These are phyloP conservation scores for Drosophila simulans DNA, from an alignment of 1,140 invertebrate genomes.

Conservation along the genomic window DNA sequence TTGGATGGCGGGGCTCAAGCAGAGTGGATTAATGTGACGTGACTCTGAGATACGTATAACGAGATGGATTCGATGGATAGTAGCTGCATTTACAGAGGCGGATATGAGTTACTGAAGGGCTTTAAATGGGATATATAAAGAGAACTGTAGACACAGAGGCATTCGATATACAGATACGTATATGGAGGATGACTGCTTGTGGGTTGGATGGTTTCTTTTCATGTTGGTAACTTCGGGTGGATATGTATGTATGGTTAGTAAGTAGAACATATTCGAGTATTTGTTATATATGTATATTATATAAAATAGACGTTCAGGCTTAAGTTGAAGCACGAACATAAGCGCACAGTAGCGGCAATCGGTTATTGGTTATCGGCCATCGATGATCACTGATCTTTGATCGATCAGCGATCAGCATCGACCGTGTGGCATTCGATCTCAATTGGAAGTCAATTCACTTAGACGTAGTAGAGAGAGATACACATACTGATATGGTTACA, in stretches of 20 bases:
- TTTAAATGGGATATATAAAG: constrained; percentile 1
- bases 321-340: constrained; percentile 68
- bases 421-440: constrained; percentile 42
- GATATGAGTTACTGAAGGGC: constrained; percentile 4
- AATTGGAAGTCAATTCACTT: constrained; percentile 49
- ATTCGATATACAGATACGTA: constrained; percentile 26
- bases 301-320: constrained; percentile 66
- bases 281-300: constrained; percentile 17
- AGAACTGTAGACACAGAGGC: constrained; percentile 28
- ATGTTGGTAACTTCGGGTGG: constrained; percentile 13
- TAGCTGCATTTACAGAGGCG: constrained; percentile 25
- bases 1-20: constrained; percentile 25
- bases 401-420: constrained; percentile 15
- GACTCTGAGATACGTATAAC: neutral
- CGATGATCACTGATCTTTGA: constrained; percentile 6
- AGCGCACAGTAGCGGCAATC: constrained; percentile 65
- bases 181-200: constrained; percentile 13
- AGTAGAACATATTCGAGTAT: constrained; percentile 32
- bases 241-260: constrained; percentile 24
- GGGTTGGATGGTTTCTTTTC: constrained; percentile 8
- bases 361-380: constrained; percentile 1
- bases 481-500: neutral
- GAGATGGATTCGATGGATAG: neutral
- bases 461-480: constrained; percentile 26
- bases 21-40: neutral